Evolutionary conservation across 2,113 vertebrate species (phyloP).

Genomic region (Gambusia affinis): DNA sequence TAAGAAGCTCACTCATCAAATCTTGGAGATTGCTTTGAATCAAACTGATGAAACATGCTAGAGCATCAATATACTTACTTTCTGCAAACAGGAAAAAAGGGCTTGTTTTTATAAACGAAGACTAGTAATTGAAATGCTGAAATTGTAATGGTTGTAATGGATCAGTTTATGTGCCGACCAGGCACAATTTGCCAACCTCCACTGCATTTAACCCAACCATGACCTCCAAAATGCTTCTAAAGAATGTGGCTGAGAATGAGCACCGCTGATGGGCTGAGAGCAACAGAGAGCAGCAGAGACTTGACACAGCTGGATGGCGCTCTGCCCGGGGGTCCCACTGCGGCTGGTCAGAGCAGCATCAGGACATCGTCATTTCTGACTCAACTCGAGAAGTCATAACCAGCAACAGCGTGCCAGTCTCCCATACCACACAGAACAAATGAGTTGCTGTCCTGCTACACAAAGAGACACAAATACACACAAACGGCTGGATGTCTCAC

Average conservation of each 20-base stretch:
- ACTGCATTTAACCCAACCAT: conserved; percentile 38
- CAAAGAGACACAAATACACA: conserved; percentile 2
- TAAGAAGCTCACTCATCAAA: too few species aligned
- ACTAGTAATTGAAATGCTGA: too few species aligned
- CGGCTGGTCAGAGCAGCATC: conserved; percentile 40
- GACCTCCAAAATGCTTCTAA: conserved; percentile 61
- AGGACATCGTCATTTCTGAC: conserved; percentile 58
- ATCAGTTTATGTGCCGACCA: conserved; percentile 15
- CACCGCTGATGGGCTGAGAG: conserved; percentile 33
- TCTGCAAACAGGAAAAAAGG: too few species aligned
- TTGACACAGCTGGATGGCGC: conserved; percentile 25
- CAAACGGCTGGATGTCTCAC: conserved; percentile 30
- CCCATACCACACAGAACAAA: conserved; percentile 39
- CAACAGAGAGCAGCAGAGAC: conserved; percentile 29
- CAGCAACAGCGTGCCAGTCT: conserved; percentile 38
- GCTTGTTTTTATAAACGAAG: too few species aligned
- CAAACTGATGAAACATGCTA: too few species aligned
- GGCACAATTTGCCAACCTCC: conserved; percentile 34
- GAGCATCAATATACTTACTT: too few species aligned
- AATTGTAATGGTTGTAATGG: too few species aligned
- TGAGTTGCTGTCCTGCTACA: conserved; percentile 35
- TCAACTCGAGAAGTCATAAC: conserved; percentile 58
- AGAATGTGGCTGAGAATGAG: conserved; percentile 34
- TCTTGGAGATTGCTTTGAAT: too few species aligned
- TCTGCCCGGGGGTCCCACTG: conserved; percentile 32